A percentile compares a stretch with the other conserved stretches of the same genome.
Conservation (phyloP, 2,888 invertebrate genomes). For the Eumacrocentrus americanus region DNA sequence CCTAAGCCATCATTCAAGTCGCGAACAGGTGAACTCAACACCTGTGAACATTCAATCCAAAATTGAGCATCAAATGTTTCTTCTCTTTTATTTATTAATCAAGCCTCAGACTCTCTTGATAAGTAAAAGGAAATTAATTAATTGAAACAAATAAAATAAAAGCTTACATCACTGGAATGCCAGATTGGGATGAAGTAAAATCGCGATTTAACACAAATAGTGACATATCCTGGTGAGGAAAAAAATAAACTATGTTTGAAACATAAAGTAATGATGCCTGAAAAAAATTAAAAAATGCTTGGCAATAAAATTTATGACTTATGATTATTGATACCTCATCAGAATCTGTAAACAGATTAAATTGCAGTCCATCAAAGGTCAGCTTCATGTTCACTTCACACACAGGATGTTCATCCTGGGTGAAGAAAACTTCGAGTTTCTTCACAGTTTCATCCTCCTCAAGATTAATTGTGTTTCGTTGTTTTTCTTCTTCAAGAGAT, state of each 20-base stretch:
- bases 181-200: conserved; percentile 32
- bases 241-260: conserved; percentile 17
- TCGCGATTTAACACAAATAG: conserved; percentile 31
- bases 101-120: too few relatives aligned
- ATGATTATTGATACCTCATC: conserved; percentile 66
- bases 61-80: too few relatives aligned
- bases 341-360: conserved; percentile 75
- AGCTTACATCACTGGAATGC: conserved; percentile 36
- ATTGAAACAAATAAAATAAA: conserved; percentile 24
- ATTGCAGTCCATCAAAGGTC: conserved; percentile 72
- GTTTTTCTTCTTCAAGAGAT: conserved; percentile 16
- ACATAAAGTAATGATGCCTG: conserved; percentile 21
- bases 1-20: conserved; percentile 76
- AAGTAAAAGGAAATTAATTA: conserved; percentile 14
- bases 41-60: conserved; percentile 42
- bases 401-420: conserved; percentile 66
- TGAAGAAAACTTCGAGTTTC: conserved; percentile 77
- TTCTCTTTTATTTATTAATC: too few relatives aligned
- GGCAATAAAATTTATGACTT: too few relatives aligned
- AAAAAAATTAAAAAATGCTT: conserved; percentile 18
- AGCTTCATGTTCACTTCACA: conserved; percentile 63
- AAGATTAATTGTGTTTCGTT: conserved; percentile 35
- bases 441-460: conserved; percentile 67
- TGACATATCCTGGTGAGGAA: conserved; percentile 34
- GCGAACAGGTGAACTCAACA: conserved; percentile 75